A percentile compares a stretch with the other conserved stretches of the same genome.
Conservation (phyloP, 2,888 invertebrate genomes). For the Cephonodes hylas region DNA sequence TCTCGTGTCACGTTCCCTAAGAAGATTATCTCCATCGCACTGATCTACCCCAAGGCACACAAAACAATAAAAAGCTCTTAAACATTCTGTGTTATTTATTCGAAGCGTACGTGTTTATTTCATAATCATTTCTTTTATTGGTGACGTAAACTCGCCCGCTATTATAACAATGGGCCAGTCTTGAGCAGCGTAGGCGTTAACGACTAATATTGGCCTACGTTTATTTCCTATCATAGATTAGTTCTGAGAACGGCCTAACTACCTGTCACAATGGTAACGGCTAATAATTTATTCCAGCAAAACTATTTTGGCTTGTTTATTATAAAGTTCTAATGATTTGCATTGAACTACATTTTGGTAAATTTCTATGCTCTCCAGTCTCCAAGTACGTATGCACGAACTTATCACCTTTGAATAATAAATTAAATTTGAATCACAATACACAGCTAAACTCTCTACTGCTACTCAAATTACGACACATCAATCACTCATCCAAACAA, state of each 20-base stretch:
- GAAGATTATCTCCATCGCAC: conserved; percentile 57
- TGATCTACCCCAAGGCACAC: conserved; percentile 57
- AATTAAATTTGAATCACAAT: not conserved
- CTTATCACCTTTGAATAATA: not conserved
- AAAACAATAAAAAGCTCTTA: conserved; percentile 49
- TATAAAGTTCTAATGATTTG: too few species aligned
- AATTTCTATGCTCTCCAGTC: too few species aligned
- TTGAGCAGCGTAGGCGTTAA: conserved; percentile 50
- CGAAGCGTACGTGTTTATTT: conserved; percentile 13
- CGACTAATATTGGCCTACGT: conserved; percentile 47
- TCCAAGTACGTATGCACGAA: too few species aligned
- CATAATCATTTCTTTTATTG: conserved; percentile 7
- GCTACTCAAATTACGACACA: not conserved
- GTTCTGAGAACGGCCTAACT: conserved; percentile 44
- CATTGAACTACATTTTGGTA: too few species aligned
- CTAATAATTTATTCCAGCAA: conserved; percentile 35
- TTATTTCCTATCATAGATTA: conserved; percentile 50
- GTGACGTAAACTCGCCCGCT: conserved; percentile 18
- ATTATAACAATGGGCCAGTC: conserved; percentile 32
- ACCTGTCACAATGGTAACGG: conserved; percentile 46
- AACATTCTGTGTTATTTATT: conserved; percentile 30
- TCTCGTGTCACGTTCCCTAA: conserved; percentile 62
- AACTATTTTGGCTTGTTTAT: not conserved
- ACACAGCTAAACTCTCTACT: not conserved
- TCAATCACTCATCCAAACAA: not conserved